These are phyloP conservation scores for Elymnias hypermnestra DNA, from an alignment of 1,140 invertebrate species.

Conservation along the genomic window DNA sequence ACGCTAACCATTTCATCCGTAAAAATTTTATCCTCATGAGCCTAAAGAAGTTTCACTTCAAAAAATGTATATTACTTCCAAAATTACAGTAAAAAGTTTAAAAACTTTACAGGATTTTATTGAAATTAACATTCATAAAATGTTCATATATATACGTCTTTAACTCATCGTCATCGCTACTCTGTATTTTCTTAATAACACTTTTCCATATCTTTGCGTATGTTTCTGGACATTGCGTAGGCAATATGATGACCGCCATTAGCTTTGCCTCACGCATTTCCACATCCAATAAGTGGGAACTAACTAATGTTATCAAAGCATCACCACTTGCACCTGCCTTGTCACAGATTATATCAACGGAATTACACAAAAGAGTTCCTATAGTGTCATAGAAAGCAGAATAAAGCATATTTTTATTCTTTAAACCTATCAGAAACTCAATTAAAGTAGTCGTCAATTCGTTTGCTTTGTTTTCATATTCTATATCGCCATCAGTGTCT, in stretches of 20 bases:
- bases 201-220: neutral
- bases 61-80: no score
- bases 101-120: no score
- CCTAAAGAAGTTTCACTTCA: no score
- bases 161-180: neutral
- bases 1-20: no score
- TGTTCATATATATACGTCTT: neutral
- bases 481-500: neutral
- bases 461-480: conserved; percentile 17
- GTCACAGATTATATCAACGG: neutral
- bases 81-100: no score
- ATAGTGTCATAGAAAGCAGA: conserved; percentile 10
- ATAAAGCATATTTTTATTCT: conserved; percentile 15
- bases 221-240: neutral
- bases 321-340: neutral
- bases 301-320: neutral
- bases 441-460: conserved; percentile 20
- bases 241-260: neutral
- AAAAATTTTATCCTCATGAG: no score
- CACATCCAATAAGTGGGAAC: neutral
- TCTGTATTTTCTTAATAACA: neutral
- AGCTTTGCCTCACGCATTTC: neutral
- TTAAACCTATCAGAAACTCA: conserved; percentile 20
- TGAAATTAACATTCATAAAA: conserved; percentile 17
- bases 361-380: neutral